Evolutionary conservation across 1,140 invertebrate species (phyloP), one percentile per base, ranked within the genome.

Genomic region (Drosophila chauvacae): DNA sequence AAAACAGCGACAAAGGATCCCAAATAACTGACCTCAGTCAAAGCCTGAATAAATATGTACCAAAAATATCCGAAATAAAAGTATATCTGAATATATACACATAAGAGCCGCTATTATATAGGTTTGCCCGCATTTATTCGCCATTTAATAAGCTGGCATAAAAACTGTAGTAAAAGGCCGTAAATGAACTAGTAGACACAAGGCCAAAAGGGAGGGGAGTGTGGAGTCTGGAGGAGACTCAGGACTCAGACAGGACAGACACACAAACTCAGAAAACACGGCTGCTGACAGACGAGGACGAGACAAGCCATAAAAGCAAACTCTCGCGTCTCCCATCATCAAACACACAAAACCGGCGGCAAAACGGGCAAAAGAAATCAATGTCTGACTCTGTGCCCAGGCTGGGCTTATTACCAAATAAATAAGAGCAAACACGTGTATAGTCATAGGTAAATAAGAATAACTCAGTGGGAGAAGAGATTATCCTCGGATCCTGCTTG

Each of bases 141-240:
- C 61, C 84, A 77, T 83, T 87, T 87, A 87, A 87, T 87, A 87
- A 87, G 83, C 84, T 59, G 33, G 80, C 84, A 88, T 88, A 87
- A 87, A 76, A 88, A 87, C 84, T 88, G 84, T 87, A 87, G 83
- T 88, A 87, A 82, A 87, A 82, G 76, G 83, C 79, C 78, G 83
- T 87, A 87, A 87, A 87, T 87, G 80, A 87, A 87, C 86, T 88
- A 87, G 84, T 80, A 80, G 60, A 87, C 59, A 48, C 64, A 68
- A 2, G 39, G 56, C 23, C 23, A 23, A 23, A 23, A 23, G 28
- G 18, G n/a, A 35, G 26, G 10, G 10, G n/a, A 37, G 20, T 13
- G 35, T 13, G 35, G 35, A 37, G 35, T 37, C 11, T 37, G 45
- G 16, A 20, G 33, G 47, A 53, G 48, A 63, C 18, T 23, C 33